Evolutionary conservation across 2,113 vertebrate genomes (phyloP), one percentile per base, ranked within the genome.

Genomic region (Columba livia): DNA sequence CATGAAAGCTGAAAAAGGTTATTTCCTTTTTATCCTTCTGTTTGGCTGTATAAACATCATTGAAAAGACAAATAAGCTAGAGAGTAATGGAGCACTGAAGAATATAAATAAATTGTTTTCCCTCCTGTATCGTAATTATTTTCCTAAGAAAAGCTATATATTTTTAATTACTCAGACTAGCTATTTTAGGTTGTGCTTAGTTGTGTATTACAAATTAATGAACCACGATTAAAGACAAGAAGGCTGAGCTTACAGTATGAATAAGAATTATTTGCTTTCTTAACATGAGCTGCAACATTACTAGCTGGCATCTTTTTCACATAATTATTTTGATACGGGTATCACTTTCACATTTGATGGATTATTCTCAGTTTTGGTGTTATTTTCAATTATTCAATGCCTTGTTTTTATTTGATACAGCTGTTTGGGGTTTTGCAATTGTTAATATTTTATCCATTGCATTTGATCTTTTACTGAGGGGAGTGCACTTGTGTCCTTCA

Each of bases 141-240:
- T 92, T 96, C 54, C 69, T 91, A 87, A 81, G 71, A 78, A 70
- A 69, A 12, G 60, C 97, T 86, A 73, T 73, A 11, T 97, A 67
- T 94, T 96, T 96, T 94, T 53, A 97, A 94, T 96, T 93, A 94
- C 92, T 97, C 90, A 95, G 94, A 78, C 79, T 96, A 79, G 79
- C 93, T 97, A 26, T 92, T 97, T 96, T 97, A 80, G 91, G 74
- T 96, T 96, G 85, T 92, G 88, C 80, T 19, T 94, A 65, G 74
- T 73, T 94, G 81, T 90, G 56, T 1, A 5, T 91, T 92, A 75
- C 62, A 93, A 60, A 96, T 96, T 97, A 95, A 97, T 97, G 94
- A 97, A 90, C 85, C 79, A 50, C 44, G 29, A 94, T 93, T 95
- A 82, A 88, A 90, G 77, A 88, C 81, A 74, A 88, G 78, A 91